These are phyloP conservation scores for Trichoplusia ni DNA, from an alignment of 1,140 invertebrate genomes.

Conservation along the genomic window DNA sequence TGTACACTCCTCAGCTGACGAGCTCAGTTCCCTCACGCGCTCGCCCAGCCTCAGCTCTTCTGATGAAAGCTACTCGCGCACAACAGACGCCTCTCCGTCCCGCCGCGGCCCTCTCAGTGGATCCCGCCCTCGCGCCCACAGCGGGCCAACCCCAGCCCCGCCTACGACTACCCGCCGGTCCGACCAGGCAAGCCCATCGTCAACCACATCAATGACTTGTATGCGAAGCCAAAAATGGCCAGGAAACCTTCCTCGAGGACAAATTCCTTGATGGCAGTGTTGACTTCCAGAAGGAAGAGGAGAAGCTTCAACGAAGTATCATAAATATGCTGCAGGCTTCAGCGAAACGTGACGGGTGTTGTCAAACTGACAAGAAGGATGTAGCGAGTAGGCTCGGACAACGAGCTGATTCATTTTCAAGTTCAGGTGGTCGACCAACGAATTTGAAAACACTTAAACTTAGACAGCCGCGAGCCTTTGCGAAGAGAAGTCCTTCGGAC, in stretches of 20 bases:
- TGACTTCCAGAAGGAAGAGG: conserved; percentile 77
- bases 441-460: conserved; percentile 79
- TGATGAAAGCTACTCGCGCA: conserved; percentile 90
- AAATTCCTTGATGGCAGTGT: conserved; percentile 67
- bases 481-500: conserved; percentile 76
- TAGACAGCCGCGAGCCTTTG: conserved; percentile 77
- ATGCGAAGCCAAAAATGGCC: conserved; percentile 71
- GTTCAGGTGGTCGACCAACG: conserved; percentile 75
- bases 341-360: conserved; percentile 83
- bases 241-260: conserved; percentile 74
- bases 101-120: conserved; percentile 83
- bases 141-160: conserved; percentile 48
- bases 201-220: conserved; percentile 64
- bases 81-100: conserved; percentile 84
- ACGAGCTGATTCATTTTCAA: conserved; percentile 77
- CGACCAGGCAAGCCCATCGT: conserved; percentile 61
- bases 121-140: conserved; percentile 82
- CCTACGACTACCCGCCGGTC: conserved; percentile 71
- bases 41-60: conserved; percentile 90
- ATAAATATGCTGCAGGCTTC: conserved; percentile 79
- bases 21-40: conserved; percentile 89
- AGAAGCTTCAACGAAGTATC: conserved; percentile 76
- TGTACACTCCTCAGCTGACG: conserved; percentile 90
- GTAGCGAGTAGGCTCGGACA: conserved; percentile 65
- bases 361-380: conserved; percentile 85